Conservation (phyloP, 1,140 invertebrate species). For the Oreohelix idahoensis region DNA sequence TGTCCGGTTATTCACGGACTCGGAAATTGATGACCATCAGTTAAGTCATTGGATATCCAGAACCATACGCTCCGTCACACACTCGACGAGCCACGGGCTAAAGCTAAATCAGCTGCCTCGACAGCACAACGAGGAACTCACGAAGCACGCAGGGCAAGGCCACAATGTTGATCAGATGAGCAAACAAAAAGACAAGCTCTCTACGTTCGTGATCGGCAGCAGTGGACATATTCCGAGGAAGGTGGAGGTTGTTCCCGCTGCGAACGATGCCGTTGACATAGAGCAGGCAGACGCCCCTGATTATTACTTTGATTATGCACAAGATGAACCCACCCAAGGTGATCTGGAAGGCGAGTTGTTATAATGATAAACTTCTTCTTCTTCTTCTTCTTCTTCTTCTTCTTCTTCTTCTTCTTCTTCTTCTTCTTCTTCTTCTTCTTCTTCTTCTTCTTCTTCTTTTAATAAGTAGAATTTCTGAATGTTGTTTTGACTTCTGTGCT, state of each 20-base stretch:
- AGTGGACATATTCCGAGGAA: neutral
- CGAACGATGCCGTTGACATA: neutral
- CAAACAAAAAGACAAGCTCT: neutral
- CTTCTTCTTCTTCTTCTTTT: no score
- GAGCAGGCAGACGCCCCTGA: neutral
- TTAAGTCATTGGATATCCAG: neutral
- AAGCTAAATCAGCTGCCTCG: neutral
- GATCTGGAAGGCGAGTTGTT: neutral
- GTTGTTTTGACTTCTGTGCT: no score
- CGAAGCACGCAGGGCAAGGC: no score
- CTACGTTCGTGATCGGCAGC: neutral
- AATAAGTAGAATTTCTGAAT: no score
- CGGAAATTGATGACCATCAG: neutral
- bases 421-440: no score
- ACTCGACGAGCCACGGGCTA: neutral
- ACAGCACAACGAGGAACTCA: neutral
- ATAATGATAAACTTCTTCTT: no score
- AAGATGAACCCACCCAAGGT: neutral
- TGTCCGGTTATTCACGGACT: neutral
- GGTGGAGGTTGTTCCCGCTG: neutral
- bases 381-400: no score
- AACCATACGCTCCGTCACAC: neutral
- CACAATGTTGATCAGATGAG: neutral
- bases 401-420: no score
- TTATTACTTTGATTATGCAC: neutral